These are phyloP conservation scores for Alloscopus bannaensis DNA, from an alignment of 2,888 invertebrate species.

Conservation along the genomic window DNA sequence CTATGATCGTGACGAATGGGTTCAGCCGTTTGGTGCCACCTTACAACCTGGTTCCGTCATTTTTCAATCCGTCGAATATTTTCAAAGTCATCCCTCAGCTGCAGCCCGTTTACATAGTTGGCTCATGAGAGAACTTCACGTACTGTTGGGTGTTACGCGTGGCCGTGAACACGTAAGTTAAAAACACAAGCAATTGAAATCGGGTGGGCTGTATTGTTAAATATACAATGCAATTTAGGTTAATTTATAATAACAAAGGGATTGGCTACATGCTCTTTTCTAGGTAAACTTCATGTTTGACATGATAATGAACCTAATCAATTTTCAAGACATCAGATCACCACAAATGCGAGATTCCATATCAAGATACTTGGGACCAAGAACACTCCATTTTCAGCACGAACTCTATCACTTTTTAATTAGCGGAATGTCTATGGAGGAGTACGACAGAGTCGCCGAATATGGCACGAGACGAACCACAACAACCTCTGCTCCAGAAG, in stretches of 20 bases:
- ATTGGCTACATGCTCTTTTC: constrained; percentile 74
- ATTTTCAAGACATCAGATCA: constrained; percentile 76
- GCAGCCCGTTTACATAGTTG: constrained; percentile 90
- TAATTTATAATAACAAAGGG: no score
- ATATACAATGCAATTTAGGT: background rate
- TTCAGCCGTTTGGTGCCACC: constrained; percentile 66
- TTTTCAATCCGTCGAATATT: constrained; percentile 69
- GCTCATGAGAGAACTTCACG: constrained; percentile 90
- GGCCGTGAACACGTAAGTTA: constrained; percentile 48
- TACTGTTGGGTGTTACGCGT: constrained; percentile 78
- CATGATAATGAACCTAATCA: constrained; percentile 83
- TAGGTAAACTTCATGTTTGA: constrained; percentile 82
- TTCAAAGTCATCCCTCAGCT: constrained; percentile 81
- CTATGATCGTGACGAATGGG: constrained; percentile 71
- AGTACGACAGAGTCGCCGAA: constrained; percentile 67
- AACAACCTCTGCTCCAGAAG: constrained; percentile 28
- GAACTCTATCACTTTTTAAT: constrained; percentile 91
- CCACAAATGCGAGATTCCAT: constrained; percentile 83
- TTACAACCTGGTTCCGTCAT: constrained; percentile 63
- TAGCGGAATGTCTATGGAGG: constrained; percentile 76
- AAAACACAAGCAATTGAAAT: background rate
- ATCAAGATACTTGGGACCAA: constrained; percentile 82
- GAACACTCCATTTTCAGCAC: constrained; percentile 91
- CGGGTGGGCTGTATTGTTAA: background rate
- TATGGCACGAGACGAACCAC: constrained; percentile 37